Percentiles rank a stretch among this genome's conserved stretches.
These are phyloP conservation scores for Orientallactaga sibirica DNA, from an alignment of 2,797 vertebrate species.

Conservation along the genomic window DNA sequence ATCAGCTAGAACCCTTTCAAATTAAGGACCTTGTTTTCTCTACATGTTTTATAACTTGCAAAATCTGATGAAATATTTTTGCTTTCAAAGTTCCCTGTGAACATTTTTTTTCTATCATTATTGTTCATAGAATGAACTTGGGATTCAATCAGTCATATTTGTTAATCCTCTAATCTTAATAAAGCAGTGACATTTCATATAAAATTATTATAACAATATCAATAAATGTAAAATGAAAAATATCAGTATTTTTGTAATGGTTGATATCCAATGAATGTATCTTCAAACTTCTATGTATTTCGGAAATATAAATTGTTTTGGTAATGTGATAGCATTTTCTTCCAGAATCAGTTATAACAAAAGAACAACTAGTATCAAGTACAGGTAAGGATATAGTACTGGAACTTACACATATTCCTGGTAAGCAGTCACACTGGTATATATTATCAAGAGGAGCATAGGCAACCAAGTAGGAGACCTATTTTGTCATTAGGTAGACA, in stretches of 20 bases:
- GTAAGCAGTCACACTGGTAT: background rate
- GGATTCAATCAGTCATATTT: background rate
- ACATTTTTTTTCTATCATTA: background rate
- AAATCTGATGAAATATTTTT: background rate
- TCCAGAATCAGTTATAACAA: background rate
- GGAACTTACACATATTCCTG: background rate
- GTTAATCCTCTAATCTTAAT: background rate
- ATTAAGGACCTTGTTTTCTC: slow-evolving; percentile 24
- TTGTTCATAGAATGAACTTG: background rate
- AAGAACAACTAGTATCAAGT: background rate
- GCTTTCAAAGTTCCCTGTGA: background rate
- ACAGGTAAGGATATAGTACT: background rate
- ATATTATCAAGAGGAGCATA: too few species aligned
- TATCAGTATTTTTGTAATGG: background rate
- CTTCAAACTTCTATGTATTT: background rate
- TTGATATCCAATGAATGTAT: background rate
- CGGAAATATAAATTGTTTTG: background rate
- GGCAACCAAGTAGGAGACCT: background rate
- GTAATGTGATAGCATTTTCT: background rate
- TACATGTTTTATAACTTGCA: background rate
- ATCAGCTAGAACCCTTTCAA: slow-evolving; percentile 22
- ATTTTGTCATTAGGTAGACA: background rate
- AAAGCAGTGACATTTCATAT: too few species aligned
- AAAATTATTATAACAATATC: too few species aligned
- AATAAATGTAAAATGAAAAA: background rate